Conservation (phyloP, 2,888 invertebrate species). For the Chesias legatella region DNA sequence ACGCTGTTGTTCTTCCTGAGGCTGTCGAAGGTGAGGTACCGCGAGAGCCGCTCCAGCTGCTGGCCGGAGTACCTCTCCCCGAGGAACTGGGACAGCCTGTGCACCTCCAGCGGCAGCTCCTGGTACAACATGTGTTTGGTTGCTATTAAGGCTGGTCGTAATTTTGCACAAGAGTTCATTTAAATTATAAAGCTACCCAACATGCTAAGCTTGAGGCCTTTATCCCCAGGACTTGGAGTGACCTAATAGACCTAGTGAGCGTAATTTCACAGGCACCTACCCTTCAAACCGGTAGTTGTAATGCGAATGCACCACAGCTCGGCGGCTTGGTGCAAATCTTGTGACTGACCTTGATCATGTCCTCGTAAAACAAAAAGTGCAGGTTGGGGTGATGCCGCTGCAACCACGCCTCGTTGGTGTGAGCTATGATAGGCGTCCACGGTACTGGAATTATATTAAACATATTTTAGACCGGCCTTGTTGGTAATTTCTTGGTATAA, state of each 20-base stretch:
- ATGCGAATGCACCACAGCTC: no score
- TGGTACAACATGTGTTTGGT: no score
- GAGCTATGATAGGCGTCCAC: constrained; percentile 62
- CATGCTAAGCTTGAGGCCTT: no score
- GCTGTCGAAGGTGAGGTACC: constrained; percentile 80
- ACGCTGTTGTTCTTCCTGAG: constrained; percentile 80
- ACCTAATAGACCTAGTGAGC: no score
- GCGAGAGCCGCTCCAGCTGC: constrained; percentile 61
- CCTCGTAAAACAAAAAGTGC: constrained; percentile 69
- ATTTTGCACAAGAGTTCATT: no score
- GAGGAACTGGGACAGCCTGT: constrained; percentile 72
- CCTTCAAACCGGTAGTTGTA: no score
- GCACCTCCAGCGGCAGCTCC: constrained; percentile 76
- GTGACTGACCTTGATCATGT: constrained; percentile 55
- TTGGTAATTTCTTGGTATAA: no score
- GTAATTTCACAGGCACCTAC: no score
- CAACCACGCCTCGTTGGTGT: constrained; percentile 66
- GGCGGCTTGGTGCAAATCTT: no score
- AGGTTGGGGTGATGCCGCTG: constrained; percentile 58
- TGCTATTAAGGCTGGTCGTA: no score
- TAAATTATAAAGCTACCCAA: no score
- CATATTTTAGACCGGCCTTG: not conserved
- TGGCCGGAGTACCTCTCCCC: constrained; percentile 58
- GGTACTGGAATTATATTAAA: constrained; percentile 51
- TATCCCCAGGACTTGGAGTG: no score